These are phyloP conservation scores for Erethizon dorsatum DNA, from an alignment of 2,797 vertebrate genomes.

Conservation along the genomic window DNA sequence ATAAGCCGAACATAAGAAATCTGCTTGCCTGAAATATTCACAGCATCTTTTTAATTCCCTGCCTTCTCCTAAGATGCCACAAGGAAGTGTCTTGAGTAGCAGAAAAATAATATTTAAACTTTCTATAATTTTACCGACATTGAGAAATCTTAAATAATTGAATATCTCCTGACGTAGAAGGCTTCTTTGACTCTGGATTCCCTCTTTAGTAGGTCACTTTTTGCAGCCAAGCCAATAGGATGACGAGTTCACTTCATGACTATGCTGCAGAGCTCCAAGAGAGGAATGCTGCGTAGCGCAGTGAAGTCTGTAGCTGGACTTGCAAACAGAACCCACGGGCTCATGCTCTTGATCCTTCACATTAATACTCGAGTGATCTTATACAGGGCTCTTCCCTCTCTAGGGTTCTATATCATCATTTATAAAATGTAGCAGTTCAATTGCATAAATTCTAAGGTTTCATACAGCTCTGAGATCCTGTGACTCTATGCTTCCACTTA, in stretches of 20 bases:
- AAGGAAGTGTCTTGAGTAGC: conserved; percentile 5
- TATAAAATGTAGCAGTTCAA: not conserved
- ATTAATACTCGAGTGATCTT: not conserved
- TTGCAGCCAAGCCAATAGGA: not conserved
- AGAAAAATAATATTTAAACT: conserved; percentile 22
- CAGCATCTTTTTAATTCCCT: not conserved
- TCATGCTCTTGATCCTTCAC: not conserved
- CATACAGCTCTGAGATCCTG: conserved; percentile 62
- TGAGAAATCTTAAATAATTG: conserved; percentile 53
- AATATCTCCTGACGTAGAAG: not conserved
- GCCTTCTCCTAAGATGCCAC: not conserved
- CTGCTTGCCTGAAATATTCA: conserved; percentile 30
- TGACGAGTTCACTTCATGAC: not conserved
- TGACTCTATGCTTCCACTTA: conserved; percentile 42
- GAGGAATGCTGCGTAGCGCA: not conserved
- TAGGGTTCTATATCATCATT: not conserved
- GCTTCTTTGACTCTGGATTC: not conserved
- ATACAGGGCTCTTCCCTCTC: not conserved
- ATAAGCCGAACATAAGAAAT: not conserved
- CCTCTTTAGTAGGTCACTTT: not conserved
- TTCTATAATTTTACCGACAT: not conserved
- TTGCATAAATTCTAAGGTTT: conserved; percentile 30
- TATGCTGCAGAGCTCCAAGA: not conserved
- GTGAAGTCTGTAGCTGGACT: not conserved
- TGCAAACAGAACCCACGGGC: not conserved